Percentiles rank a stretch among this genome's conserved stretches.
Conservation (phyloP, 2,113 vertebrate genomes). For the Scomber japonicus region DNA sequence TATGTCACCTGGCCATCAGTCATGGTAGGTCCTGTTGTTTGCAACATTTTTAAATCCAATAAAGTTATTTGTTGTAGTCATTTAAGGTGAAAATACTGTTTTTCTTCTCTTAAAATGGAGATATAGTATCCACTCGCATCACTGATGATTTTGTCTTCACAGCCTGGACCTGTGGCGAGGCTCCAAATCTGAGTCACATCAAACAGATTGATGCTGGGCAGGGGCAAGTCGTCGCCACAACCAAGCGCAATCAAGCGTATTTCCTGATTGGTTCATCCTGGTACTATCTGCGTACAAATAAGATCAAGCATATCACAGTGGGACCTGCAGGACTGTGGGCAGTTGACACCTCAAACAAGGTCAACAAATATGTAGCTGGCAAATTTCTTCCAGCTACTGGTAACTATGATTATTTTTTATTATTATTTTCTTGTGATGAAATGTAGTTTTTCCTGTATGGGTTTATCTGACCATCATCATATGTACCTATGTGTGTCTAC, state of each 20-base stretch:
- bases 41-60: no score
- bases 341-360: no score
- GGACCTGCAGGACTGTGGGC: constrained; percentile 7
- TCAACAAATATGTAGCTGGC: not conserved
- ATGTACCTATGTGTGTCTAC: not conserved
- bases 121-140: no score
- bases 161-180: not conserved
- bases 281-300: not conserved
- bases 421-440: not conserved
- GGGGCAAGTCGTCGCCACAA: not conserved
- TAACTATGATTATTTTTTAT: not conserved
- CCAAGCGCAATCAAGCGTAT: not conserved
- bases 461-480: no score
- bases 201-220: constrained; percentile 16
- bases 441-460: no score
- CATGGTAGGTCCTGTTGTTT: constrained; percentile 10
- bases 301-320: constrained; percentile 2
- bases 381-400: not conserved
- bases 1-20: not conserved
- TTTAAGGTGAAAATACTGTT: no score
- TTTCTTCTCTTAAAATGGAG: no score
- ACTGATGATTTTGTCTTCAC: not conserved
- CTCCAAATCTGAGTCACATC: not conserved
- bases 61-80: no score
- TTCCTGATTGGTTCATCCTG: not conserved